These are phyloP conservation scores for Cromileptes altivelis DNA, from an alignment of 2,113 vertebrate species.

Conservation along the genomic window DNA sequence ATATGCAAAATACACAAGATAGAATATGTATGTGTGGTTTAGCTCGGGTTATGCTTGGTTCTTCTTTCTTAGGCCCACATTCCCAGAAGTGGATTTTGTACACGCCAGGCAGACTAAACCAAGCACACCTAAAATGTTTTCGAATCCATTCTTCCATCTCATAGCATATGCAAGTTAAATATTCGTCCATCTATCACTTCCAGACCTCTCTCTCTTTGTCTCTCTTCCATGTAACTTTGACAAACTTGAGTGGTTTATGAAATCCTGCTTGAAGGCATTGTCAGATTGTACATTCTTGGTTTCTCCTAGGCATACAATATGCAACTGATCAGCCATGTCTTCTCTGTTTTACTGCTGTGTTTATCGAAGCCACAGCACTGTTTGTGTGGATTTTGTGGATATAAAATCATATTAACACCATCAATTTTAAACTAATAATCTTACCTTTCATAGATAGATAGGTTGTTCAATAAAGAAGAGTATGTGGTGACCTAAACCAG, in stretches of 20 bases:
- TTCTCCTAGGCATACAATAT: conserved; percentile 5
- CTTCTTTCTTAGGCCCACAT: conserved; percentile 21
- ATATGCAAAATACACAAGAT: conserved; percentile 41
- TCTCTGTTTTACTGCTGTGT: conserved; percentile 5
- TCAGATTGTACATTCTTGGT: not conserved
- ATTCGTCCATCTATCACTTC: not conserved
- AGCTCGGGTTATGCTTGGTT: conserved; percentile 29
- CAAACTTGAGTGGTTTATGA: conserved; percentile 24
- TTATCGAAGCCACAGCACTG: not conserved
- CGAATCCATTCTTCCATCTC: conserved; percentile 57
- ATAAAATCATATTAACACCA: not conserved
- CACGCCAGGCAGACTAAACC: conserved; percentile 40
- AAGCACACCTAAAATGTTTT: conserved; percentile 48
- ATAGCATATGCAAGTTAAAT: conserved; percentile 16
- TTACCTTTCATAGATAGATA: not conserved
- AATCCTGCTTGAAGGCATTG: conserved; percentile 28
- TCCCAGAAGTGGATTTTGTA: conserved; percentile 45
- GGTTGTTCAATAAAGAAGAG: not conserved
- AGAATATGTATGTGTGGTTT: conserved; percentile 55
- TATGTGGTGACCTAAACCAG: not conserved
- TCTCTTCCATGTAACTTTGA: conserved; percentile 21
- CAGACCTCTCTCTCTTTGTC: conserved; percentile 34
- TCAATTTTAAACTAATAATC: not conserved
- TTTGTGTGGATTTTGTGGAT: not conserved
- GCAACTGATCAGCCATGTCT: not conserved